Percentiles rank a stretch among this genome's conserved stretches.
Evolutionary conservation across 1,140 invertebrate species (phyloP).

Genomic region (Pachypeltis micranthus): DNA sequence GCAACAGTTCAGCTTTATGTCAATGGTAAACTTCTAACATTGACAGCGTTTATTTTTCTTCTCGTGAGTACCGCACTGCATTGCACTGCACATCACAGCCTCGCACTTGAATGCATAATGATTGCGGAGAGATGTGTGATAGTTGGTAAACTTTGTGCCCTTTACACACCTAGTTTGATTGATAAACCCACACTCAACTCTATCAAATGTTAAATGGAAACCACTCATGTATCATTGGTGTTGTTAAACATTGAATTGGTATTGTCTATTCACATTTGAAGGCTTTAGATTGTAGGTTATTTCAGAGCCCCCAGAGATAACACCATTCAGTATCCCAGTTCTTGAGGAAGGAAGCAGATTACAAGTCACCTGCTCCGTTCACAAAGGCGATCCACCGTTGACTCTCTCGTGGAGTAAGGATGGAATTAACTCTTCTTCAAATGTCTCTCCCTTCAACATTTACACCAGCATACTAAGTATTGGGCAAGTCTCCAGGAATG

Average conservation of each 20-base stretch:
- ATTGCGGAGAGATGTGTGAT: background rate
- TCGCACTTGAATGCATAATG: conserved; percentile 1
- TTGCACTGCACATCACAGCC: conserved; percentile 17
- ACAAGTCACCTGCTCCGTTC: conserved; percentile 51
- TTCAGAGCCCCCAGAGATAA: conserved; percentile 47
- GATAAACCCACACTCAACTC: no score
- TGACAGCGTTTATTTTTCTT: background rate
- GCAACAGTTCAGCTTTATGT: conserved; percentile 48
- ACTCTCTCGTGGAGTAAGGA: conserved; percentile 54
- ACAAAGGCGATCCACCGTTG: conserved; percentile 54
- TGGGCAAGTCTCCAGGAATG: conserved; percentile 65
- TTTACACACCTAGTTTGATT: no score
- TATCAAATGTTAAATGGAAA: no score
- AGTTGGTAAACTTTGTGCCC: background rate
- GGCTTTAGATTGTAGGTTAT: conserved; percentile 10
- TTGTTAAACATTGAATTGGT: no score
- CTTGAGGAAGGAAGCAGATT: conserved; percentile 42
- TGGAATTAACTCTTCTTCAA: conserved; percentile 32
- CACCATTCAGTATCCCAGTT: conserved; percentile 41
- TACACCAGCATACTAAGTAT: conserved; percentile 65
- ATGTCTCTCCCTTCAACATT: conserved; percentile 35
- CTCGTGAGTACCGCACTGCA: conserved; percentile 12
- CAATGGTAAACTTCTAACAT: conserved; percentile 39
- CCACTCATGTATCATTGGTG: no score
- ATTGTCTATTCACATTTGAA: no score